These are phyloP conservation scores for Agrotis puta DNA, from an alignment of 2,888 invertebrate genomes.

Conservation along the genomic window DNA sequence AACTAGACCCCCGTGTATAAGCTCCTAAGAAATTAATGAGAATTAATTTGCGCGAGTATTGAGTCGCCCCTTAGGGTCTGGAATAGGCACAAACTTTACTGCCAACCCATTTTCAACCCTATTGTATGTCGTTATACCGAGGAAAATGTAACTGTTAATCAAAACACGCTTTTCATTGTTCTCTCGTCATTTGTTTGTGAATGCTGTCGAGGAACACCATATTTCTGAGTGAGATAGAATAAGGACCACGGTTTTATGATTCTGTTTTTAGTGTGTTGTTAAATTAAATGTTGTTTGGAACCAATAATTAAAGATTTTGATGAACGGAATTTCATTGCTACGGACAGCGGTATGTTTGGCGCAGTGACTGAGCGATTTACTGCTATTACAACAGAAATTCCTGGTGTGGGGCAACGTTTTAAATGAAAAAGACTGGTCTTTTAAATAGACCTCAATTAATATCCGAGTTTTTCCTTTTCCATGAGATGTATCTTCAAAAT, in stretches of 20 bases:
- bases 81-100: constrained; percentile 43
- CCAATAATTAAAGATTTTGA: neutral
- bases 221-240: constrained; percentile 22
- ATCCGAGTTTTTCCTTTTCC: no score
- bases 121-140: constrained; percentile 37
- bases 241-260: constrained; percentile 31
- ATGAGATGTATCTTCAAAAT: neutral
- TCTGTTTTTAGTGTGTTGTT: constrained; percentile 22
- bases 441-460: neutral
- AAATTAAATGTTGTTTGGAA: constrained; percentile 15
- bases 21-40: constrained; percentile 62
- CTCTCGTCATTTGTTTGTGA: constrained; percentile 48
- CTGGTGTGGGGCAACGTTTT: no score
- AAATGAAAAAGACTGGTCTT: neutral
- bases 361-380: no score
- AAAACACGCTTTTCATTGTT: constrained; percentile 59
- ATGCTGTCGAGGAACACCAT: constrained; percentile 33
- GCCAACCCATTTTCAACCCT: constrained; percentile 40
- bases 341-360: no score
- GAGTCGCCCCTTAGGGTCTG: constrained; percentile 35
- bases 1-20: constrained; percentile 54
- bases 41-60: constrained; percentile 61
- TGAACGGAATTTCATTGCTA: neutral
- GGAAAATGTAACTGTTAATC: constrained; percentile 59
- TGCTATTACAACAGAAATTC: no score